phyloP scores from a whole-genome alignment of 1,140 invertebrate species.

The Platyscapa corneri region DNA sequence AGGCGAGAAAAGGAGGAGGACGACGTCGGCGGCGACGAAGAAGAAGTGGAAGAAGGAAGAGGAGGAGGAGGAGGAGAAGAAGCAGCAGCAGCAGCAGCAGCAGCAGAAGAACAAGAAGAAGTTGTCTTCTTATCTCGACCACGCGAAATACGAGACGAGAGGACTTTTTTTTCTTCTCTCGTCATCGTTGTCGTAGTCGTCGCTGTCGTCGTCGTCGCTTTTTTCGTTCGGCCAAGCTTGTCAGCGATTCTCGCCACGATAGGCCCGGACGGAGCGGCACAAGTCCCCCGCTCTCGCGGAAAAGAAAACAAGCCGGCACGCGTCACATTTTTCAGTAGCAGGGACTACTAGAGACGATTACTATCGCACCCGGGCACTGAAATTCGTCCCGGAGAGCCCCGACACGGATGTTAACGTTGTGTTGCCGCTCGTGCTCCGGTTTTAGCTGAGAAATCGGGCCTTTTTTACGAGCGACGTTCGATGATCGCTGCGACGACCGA shows the following conservation, averaged over 20 bases:
- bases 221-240: not conserved
- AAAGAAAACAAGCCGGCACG: conserved; percentile 39
- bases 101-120: conserved; percentile 8
- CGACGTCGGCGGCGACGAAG: not conserved
- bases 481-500: not conserved
- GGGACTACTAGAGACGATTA: not conserved
- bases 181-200: too few species aligned
- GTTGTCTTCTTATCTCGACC: conserved; percentile 27
- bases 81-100: not conserved
- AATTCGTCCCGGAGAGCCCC: not conserved
- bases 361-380: not conserved
- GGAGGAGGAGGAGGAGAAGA: not conserved
- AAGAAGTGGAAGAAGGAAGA: not conserved
- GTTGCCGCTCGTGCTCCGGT: not conserved
- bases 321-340: not conserved
- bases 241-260: conserved; percentile 23
- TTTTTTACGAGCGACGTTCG: not conserved
- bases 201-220: too few species aligned
- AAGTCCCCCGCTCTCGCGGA: not conserved
- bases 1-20: not conserved
- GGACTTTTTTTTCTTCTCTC: not conserved
- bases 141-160: conserved; percentile 18
- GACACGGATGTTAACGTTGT: too few species aligned
- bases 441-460: not conserved
- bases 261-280: not conserved